Evolutionary conservation across 2,797 vertebrate genomes (phyloP).

Genomic region (Pygocentrus nattereri): DNA sequence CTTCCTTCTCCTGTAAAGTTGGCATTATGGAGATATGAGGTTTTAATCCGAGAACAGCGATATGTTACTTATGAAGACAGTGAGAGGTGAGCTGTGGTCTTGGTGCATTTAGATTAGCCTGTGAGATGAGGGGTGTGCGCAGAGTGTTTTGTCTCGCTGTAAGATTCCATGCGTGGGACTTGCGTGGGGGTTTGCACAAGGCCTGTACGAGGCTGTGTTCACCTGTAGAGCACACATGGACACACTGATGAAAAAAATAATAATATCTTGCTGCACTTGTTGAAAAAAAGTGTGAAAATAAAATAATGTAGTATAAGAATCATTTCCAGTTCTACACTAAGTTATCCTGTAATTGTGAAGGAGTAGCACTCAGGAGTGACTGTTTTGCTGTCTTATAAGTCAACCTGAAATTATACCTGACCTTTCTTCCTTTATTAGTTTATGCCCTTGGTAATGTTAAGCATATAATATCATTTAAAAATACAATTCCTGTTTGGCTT

Average conservation of each 20-base stretch:
- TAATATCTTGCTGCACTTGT: not conserved
- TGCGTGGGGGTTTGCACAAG: slow-evolving; percentile 52
- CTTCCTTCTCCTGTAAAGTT: no score
- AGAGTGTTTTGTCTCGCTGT: slow-evolving; percentile 35
- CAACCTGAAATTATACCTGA: not conserved
- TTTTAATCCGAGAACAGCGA: no score
- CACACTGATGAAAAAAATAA: slow-evolving; percentile 8
- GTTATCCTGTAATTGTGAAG: not conserved
- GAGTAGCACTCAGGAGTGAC: no score
- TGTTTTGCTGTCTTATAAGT: not conserved
- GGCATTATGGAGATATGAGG: no score
- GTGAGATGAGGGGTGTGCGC: slow-evolving; percentile 41
- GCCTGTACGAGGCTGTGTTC: slow-evolving; percentile 27
- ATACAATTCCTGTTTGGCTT: no score
- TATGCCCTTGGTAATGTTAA: not conserved
- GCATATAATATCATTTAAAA: no score
- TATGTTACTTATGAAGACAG: not conserved
- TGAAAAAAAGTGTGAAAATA: not conserved
- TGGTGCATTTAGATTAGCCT: slow-evolving; percentile 29
- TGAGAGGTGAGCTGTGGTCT: slow-evolving; percentile 18
- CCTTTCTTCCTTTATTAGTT: not conserved
- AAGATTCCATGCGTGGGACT: slow-evolving; percentile 53
- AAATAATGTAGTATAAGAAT: not conserved
- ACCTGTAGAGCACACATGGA: slow-evolving; percentile 49
- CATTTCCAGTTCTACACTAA: not conserved